Percentiles rank a stretch among this genome's conserved stretches.
Conservation (phyloP, 1,140 invertebrate genomes). For the Leptinotarsa undecemlineata region DNA sequence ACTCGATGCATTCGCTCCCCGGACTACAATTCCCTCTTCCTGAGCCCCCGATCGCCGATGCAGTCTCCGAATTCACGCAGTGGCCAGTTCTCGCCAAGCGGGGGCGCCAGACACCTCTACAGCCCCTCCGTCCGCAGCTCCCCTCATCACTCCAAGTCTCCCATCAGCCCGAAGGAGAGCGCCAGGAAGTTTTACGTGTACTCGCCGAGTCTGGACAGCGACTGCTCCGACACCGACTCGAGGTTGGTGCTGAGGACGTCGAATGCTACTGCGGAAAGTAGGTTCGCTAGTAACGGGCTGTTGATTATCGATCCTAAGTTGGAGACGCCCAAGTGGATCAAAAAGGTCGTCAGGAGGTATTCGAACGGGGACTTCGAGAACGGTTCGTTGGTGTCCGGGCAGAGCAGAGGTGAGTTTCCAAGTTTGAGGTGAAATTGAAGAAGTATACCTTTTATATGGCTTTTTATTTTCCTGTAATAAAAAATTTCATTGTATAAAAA, state of each 20-base stretch:
- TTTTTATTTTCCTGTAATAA: no score
- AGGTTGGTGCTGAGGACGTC: conserved; percentile 49
- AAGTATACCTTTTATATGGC: no score
- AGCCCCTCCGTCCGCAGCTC: conserved; percentile 49
- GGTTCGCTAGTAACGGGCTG: conserved; percentile 43
- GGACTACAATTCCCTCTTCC: conserved; percentile 49
- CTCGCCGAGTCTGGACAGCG: conserved; percentile 52
- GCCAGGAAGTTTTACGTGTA: conserved; percentile 53
- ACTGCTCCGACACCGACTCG: conserved; percentile 53
- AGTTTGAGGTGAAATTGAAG: no score
- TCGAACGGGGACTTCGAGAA: conserved; percentile 55
- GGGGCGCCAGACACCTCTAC: conserved; percentile 48
- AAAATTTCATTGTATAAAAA: no score
- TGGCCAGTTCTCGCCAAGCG: conserved; percentile 51
- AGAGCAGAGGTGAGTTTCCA: conserved; percentile 51
- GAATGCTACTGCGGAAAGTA: conserved; percentile 37
- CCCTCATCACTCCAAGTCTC: conserved; percentile 53
- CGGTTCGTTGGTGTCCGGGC: conserved; percentile 52
- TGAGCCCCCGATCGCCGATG: conserved; percentile 54
- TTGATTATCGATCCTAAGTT: conserved; percentile 51
- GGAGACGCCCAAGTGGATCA: conserved; percentile 52
- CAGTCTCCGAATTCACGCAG: conserved; percentile 52
- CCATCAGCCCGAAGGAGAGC: conserved; percentile 51
- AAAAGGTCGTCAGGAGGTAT: conserved; percentile 53
- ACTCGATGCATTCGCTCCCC: conserved; percentile 47